Conservation (phyloP, 2,113 vertebrate species). For the Dendropsophus ebraccatus region DNA sequence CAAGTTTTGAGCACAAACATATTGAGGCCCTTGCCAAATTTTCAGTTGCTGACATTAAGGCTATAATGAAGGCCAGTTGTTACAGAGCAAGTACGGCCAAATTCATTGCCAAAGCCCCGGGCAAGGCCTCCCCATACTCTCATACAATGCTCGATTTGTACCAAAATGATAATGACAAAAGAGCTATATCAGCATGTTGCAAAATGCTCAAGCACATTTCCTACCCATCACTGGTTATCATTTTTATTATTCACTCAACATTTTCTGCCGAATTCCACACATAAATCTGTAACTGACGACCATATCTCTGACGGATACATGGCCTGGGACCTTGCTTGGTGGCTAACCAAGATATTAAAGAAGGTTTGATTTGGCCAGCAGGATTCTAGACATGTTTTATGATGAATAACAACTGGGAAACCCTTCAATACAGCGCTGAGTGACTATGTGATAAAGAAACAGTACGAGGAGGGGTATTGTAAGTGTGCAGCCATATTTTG, state of each 20-base stretch:
- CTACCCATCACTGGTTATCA: not conserved
- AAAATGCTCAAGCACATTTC: slow-evolving; percentile 27
- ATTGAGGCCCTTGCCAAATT: slow-evolving; percentile 21
- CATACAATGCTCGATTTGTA: slow-evolving; percentile 42
- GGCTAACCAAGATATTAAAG: not conserved
- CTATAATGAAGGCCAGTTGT: slow-evolving; percentile 53
- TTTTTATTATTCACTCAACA: slow-evolving; percentile 17
- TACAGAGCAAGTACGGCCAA: slow-evolving; percentile 32
- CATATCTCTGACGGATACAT: not conserved
- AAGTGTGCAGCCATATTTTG: too few species aligned
- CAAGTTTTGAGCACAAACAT: slow-evolving; percentile 26
- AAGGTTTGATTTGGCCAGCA: slow-evolving; percentile 19
- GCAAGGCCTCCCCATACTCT: slow-evolving; percentile 39
- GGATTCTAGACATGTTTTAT: slow-evolving; percentile 15
- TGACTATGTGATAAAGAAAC: not conserved
- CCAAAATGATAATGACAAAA: slow-evolving; percentile 42
- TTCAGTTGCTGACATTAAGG: slow-evolving; percentile 38
- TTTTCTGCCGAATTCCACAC: slow-evolving; percentile 9
- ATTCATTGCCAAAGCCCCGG: slow-evolving; percentile 39
- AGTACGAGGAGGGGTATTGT: not conserved
- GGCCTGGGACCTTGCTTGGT: slow-evolving; percentile 29
- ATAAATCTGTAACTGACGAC: slow-evolving; percentile 27
- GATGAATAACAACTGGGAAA: slow-evolving; percentile 20
- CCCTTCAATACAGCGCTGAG: not conserved
- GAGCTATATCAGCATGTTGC: slow-evolving; percentile 17